phyloP scores from a whole-genome alignment of 2,888 invertebrate species.

The Tethea ocularis region DNA sequence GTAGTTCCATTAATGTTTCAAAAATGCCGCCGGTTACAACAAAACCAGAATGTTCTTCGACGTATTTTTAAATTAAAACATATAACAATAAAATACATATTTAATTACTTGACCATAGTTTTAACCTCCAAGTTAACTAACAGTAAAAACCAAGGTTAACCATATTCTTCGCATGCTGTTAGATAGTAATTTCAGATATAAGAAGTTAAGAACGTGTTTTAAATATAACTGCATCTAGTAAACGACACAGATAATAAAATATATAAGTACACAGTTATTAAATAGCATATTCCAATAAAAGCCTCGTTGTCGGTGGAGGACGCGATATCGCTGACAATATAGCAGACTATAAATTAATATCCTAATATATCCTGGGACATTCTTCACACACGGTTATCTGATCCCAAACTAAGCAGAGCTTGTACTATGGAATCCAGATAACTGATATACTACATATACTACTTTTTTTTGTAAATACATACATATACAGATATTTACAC shows the following conservation, averaged over 20 bases:
- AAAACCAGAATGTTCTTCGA: background rate
- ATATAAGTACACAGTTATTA: background rate
- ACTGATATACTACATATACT: too few relatives aligned
- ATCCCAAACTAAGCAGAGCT: too few relatives aligned
- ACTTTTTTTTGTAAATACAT: too few relatives aligned
- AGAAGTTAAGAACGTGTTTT: slow-evolving; percentile 1
- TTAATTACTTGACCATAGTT: background rate
- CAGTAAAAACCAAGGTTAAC: background rate
- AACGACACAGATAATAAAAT: background rate
- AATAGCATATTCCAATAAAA: background rate
- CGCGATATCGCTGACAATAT: background rate
- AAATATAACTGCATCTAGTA: background rate
- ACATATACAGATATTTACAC: too few relatives aligned
- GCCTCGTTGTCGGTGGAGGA: background rate
- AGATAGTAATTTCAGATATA: slow-evolving; percentile 6
- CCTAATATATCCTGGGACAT: too few relatives aligned
- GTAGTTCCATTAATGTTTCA: too few relatives aligned
- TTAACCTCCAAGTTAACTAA: slow-evolving; percentile 4
- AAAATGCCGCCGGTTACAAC: too few relatives aligned
- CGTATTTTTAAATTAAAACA: background rate
- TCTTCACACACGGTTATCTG: too few relatives aligned
- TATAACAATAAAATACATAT: background rate
- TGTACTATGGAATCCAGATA: too few relatives aligned
- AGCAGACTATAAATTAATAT: too few relatives aligned
- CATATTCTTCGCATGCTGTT: background rate